Evolutionary conservation across 2,113 vertebrate species (phyloP).

Genomic region (Irena cyanogastra): DNA sequence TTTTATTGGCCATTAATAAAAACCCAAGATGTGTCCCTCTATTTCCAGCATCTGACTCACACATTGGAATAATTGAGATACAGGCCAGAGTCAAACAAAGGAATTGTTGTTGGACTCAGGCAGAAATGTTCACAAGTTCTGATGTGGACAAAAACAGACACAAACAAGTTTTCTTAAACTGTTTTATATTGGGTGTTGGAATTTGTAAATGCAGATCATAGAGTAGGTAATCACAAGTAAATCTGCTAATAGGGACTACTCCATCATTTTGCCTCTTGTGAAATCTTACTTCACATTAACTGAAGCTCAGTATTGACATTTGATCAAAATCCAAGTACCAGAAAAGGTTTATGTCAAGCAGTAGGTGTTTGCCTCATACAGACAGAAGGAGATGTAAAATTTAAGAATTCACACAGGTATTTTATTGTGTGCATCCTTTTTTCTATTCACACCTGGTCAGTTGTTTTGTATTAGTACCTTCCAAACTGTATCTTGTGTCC

Average conservation of each 20-base stretch:
- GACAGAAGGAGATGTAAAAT: background rate
- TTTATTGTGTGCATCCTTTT: background rate
- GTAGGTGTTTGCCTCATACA: background rate
- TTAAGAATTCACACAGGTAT: background rate
- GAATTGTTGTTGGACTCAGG: background rate
- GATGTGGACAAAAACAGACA: background rate
- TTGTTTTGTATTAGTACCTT: background rate
- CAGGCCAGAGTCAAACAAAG: background rate
- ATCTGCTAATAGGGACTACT: background rate
- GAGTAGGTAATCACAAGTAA: background rate
- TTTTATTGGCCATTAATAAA: background rate
- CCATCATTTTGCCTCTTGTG: background rate
- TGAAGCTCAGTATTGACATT: background rate
- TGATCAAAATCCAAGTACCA: background rate
- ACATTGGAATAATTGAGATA: background rate
- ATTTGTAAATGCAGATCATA: background rate
- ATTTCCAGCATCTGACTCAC: background rate
- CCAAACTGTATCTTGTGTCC: background rate
- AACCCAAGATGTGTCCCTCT: background rate
- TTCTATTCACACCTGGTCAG: background rate
- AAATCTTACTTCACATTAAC: background rate
- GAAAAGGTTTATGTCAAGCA: background rate
- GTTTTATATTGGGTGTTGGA: background rate
- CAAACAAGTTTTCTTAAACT: background rate
- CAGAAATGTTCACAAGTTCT: background rate